Base-by-base conservation (phyloP, 1,140 invertebrate species). In the Achatina immaculata region DNA sequence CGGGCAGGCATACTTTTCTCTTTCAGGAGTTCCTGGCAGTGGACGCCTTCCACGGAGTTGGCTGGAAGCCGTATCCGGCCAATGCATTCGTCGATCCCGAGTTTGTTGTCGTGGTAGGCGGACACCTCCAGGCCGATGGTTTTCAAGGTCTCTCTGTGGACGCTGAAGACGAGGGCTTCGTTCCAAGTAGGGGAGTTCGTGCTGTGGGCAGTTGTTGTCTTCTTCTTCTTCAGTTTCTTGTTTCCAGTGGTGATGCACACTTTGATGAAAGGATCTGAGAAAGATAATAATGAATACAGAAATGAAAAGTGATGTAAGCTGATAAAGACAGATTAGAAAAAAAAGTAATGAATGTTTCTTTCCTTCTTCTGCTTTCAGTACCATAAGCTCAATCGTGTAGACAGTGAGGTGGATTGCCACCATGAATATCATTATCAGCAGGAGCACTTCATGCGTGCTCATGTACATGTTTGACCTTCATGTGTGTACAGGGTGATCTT, bases 211-310 rank as follows among this genome's bases (percentile, higher is more conserved):
- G 83, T 88, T 14, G 87, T 86, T 28, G 89, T 91, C 72, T 90
- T 90, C 84, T 90, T 91, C 84, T 90, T 90, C 76, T 89, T 87
- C 24, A 86, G 58, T 73, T 86, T 87, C 74, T 88, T 90, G 95
- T 93, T 77, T 94, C 93, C 86, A 95, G 96, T 36, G 24, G 85
- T 80, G n/a, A 91, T 66, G 42, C 85, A 80, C 24, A 90, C 89
- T 73, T 90, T 91, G 19, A 88, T 88, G 80, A 88, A 90, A 0
- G 89, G 86, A 85, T 90, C 96, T 96, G 85, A 51, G 36, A 55
- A 36, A 74, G 51, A 42, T 11, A 42, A 73, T 34, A 73, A 71
- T 71, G n/a, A 9, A 11, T 28, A 65, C n/a, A n/a, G 19, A 14
- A 14, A 66, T 66, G 11, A 66, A 66, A 24, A 66, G 65, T 19